A percentile compares a stretch with the other conserved stretches of the same genome.
Evolutionary conservation across 2,888 invertebrate genomes (phyloP).

Genomic region (Stenodema calcarata): DNA sequence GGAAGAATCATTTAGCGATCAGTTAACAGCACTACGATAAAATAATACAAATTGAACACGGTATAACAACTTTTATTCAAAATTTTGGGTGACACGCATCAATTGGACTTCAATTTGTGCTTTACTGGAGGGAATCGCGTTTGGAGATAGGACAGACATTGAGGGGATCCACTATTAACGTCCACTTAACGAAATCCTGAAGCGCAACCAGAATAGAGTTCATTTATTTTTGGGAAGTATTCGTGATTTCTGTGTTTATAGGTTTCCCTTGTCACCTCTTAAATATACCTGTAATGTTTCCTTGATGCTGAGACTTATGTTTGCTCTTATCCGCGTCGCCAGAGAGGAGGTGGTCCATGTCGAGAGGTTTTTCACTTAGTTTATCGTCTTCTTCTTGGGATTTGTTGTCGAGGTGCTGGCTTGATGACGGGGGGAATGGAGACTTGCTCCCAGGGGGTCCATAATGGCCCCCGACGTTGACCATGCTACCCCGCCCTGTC

Average conservation of each 20-base stretch:
- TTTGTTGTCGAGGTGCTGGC: slow-evolving; percentile 17
- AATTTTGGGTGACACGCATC: slow-evolving; percentile 2
- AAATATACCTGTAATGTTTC: slow-evolving; percentile 41
- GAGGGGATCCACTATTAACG: neutral
- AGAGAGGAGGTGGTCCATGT: neutral
- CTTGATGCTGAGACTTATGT: slow-evolving; percentile 12
- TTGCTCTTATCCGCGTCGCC: slow-evolving; percentile 20
- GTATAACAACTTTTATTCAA: slow-evolving; percentile 11
- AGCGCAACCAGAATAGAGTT: neutral
- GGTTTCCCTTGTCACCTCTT: neutral
- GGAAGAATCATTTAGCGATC: too few species aligned
- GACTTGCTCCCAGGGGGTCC: slow-evolving; percentile 59
- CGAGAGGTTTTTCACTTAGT: slow-evolving; percentile 5
- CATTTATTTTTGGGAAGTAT: neutral
- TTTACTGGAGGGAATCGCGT: neutral
- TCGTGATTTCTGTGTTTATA: neutral
- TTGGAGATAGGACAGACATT: neutral
- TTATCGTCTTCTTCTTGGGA: slow-evolving; percentile 22
- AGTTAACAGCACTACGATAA: neutral
- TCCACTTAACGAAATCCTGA: slow-evolving; percentile 1
- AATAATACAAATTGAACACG: neutral
- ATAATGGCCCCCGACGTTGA: slow-evolving; percentile 60
- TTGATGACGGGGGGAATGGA: slow-evolving; percentile 59
- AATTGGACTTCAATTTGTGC: neutral
- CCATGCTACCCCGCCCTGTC: slow-evolving; percentile 62